Base-by-base conservation (phyloP, 2,888 invertebrate genomes). In the Dynastes grantii region DNA sequence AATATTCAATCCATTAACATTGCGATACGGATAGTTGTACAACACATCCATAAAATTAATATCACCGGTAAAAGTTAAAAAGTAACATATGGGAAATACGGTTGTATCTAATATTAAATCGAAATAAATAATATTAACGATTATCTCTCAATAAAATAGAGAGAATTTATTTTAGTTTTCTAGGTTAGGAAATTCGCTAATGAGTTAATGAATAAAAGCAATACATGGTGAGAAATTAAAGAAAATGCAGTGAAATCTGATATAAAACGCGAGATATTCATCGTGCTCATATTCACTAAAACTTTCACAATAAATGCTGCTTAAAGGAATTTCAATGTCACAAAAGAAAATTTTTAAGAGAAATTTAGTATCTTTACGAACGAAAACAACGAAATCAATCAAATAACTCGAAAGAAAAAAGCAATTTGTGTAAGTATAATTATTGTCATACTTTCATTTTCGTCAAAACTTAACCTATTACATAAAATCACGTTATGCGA, bases 381-480 rank as follows among this genome's bases (percentile, higher is more conserved):
- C 45, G 6, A 53, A 51, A 51, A 51, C 1, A 22, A 22, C 6
- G 51, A 2, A n/a, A 51, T 51, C n/a, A n/a, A 51, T 51, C 13
- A 51, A 51, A 51, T 13, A 2, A 22, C 22, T 22, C 22, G 22
- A 22, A 51, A 51, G n/a, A 51, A 13, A 51, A 13, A 13, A 51
- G 51, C 9, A 51, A 51, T 51, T 51, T n/a, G 51, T 0, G 51
- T 9, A 51, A 51, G 8, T 61, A 5, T 22, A 22, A 11, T 27
- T 6, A 61, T 8, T 61, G 27, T 61, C 29, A 61, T 61, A 61
- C 61, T 61, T 61, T 61, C 61, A 61, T 61, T 61, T 61, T 61
- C 61, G 8, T 61, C 61, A 61, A 61, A 61, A 61, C 61, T 27
- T 61, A 61, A 61, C 61, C 61, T n/a, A 70, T 70, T 32, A 45